Percentiles rank a stretch among this genome's conserved stretches.
Evolutionary conservation across 2,113 vertebrate species (phyloP).

Genomic region (Pseudorhombus dupliciocellatus): DNA sequence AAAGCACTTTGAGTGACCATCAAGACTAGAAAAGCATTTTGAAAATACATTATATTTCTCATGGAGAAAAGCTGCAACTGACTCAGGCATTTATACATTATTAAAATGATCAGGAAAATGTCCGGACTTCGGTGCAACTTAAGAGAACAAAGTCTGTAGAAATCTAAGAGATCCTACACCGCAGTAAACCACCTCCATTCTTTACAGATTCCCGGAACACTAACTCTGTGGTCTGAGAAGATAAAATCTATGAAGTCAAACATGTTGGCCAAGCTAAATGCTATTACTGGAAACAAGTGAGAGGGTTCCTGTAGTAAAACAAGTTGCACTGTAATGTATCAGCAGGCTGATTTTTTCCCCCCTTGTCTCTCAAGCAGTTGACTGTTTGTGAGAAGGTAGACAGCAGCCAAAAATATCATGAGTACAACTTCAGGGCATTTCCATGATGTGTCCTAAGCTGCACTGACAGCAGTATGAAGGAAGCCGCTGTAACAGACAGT

Average conservation of each 20-base stretch:
- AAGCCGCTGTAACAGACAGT: slow-evolving; percentile 13
- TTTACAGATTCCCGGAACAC: not conserved
- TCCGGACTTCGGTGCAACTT: no score
- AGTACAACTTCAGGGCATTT: slow-evolving; percentile 86
- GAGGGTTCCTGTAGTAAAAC: slow-evolving; percentile 19
- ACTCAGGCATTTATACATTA: no score
- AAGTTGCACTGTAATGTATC: not conserved
- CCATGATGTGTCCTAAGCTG: slow-evolving; percentile 66
- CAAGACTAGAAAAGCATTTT: no score
- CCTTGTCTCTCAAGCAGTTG: not conserved
- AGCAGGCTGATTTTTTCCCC: not conserved
- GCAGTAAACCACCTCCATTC: no score
- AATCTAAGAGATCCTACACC: no score
- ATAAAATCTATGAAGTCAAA: not conserved
- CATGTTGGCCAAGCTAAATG: slow-evolving; percentile 11
- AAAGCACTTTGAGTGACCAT: no score
- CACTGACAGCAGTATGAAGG: slow-evolving; percentile 42
- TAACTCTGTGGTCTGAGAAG: slow-evolving; percentile 1
- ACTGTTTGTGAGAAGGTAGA: slow-evolving; percentile 43
- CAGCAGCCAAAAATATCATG: slow-evolving; percentile 57
- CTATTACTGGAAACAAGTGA: slow-evolving; percentile 29
- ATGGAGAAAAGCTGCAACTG: no score
- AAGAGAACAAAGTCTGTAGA: no score
- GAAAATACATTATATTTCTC: no score
- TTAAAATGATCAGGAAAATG: no score